Base-by-base conservation (phyloP, 1,140 invertebrate species). In the Diorhabda sublineata region DNA sequence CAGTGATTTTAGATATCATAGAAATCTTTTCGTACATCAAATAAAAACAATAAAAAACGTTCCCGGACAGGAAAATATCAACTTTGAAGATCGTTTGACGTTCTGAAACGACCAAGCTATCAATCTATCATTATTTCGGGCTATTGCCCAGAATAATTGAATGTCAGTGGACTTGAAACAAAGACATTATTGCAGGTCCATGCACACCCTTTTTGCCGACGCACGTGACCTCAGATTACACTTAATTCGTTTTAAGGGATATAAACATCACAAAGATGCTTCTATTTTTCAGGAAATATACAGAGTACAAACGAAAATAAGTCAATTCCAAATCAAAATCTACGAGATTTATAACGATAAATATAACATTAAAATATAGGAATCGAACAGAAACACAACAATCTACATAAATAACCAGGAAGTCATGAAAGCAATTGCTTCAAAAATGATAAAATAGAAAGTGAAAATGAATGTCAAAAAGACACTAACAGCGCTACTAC, bases 111-210 rank as follows among this genome's bases (percentile, higher is more conserved):
- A 75, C 71, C 70, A 57, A 57, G 66, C 72, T 69, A 79, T 79
- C 75, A 78, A 79, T 78, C 73, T 74, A 61, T 73, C 61, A 78
- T 80, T 78, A 80, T 79, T 62, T 68, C 74, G 74, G 70, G 70
- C 79, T 77, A 77, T 79, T 79, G 79, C 79, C 72, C 78, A 78
- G 74, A 80, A 80, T 80, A 80, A 80, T 80, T 79, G 79, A 80
- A 80, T 80, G 77, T 75, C 75, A 76, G 74, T 77, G 75, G 73
- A 76, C 74, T 79, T 77, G 77, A 80, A 79, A 80, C 79, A 80
- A 78, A 80, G 76, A 77, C 73, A 78, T 80, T 80, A 79, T 74
- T 79, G 67, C 68, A 75, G 77, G 77, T 58, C 58, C 62, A 64
- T 75, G 73, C 63, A 71, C 76, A 72, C 75, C 74, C 73, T 74